Conservation (phyloP, 2,113 vertebrate species). For the Muntiacus reevesi region DNA sequence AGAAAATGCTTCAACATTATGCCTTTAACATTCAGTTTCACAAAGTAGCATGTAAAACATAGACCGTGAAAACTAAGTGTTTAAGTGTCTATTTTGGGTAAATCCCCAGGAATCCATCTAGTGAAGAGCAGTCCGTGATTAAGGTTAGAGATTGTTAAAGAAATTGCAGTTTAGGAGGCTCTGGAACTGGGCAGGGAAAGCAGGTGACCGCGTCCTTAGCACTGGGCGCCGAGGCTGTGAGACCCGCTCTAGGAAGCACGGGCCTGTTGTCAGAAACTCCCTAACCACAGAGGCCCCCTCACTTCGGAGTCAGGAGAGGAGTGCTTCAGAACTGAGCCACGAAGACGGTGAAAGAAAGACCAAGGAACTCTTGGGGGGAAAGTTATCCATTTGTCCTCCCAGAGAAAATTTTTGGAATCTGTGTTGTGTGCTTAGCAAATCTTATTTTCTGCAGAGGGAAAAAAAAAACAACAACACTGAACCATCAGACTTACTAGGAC, state of each 20-base stretch:
- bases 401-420: not conserved
- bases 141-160: not conserved
- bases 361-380: not conserved
- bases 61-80: not conserved
- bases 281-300: no score
- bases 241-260: fast-evolving
- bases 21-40: not conserved
- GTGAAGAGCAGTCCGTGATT: not conserved
- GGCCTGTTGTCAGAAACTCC: fast-evolving
- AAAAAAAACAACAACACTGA: not conserved
- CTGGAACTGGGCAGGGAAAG: not conserved
- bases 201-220: not conserved
- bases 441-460: not conserved
- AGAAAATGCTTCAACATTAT: not conserved
- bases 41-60: not conserved
- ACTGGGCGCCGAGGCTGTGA: fast-evolving
- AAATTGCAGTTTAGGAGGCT: not conserved
- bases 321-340: no score
- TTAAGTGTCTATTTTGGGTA: not conserved
- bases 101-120: not conserved
- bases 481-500: not conserved
- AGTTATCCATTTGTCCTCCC: not conserved
- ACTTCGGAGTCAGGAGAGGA: not conserved
- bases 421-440: not conserved
- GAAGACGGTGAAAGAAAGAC: not conserved